Conservation (phyloP, 2,113 vertebrate species). For the Tauraco erythrolophus region DNA sequence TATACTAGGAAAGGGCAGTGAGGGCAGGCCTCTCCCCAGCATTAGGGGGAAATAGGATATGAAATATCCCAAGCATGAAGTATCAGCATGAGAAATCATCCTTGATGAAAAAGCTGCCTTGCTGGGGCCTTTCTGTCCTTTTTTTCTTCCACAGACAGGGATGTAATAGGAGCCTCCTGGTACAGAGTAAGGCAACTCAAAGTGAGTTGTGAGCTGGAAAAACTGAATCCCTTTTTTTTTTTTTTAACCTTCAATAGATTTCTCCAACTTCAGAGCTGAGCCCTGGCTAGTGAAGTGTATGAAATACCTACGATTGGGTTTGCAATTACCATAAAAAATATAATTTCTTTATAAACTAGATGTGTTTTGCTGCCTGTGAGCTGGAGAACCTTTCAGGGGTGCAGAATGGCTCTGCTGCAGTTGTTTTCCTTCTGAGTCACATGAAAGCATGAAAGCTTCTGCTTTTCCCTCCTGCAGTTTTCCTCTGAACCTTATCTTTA, state of each 20-base stretch:
- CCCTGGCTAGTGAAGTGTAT: neutral
- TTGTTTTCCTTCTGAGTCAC: slow-evolving; percentile 10
- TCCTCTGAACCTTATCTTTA: neutral
- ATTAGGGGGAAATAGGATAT: neutral
- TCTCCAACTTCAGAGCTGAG: neutral
- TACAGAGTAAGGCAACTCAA: neutral
- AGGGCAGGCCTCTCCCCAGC: neutral
- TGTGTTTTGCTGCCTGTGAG: neutral
- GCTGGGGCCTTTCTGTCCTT: neutral
- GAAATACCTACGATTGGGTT: neutral
- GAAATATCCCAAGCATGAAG: neutral
- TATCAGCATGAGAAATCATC: neutral
- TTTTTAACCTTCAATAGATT: neutral
- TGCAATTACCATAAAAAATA: neutral
- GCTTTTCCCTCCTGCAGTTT: slow-evolving; percentile 9
- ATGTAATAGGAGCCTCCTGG: neutral
- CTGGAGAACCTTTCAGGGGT: neutral
- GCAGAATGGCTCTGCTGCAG: neutral
- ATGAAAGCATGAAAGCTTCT: neutral
- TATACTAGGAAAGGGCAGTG: slow-evolving; percentile 28
- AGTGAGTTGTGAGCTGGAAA: neutral
- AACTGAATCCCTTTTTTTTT: neutral
- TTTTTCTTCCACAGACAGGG: neutral
- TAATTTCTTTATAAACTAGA: neutral
- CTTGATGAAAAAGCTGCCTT: neutral